These are phyloP conservation scores for Cryptophagus acutangulus DNA, from an alignment of 2,888 invertebrate species.

Conservation along the genomic window DNA sequence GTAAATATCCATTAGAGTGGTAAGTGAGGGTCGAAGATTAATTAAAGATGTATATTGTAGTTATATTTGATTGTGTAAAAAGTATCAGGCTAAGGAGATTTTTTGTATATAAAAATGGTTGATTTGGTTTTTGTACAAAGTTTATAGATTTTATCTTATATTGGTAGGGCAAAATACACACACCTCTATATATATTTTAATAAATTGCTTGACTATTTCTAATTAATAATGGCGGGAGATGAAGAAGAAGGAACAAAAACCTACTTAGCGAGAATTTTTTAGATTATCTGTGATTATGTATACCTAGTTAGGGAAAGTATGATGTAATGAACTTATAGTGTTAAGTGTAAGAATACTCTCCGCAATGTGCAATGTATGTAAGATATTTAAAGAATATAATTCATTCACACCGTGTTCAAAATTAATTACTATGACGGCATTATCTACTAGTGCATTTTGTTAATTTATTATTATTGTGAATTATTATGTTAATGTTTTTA, in stretches of 20 bases:
- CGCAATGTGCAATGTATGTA: slow-evolving; percentile 30
- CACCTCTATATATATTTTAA: slow-evolving; percentile 4
- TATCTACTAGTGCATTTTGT: not conserved
- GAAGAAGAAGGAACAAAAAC: too few species aligned
- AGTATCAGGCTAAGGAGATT: too few species aligned
- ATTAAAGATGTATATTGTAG: too few species aligned
- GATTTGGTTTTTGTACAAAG: too few species aligned
- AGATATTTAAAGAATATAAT: slow-evolving; percentile 17
- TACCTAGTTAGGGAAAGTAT: too few species aligned
- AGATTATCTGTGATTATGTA: slow-evolving; percentile 46
- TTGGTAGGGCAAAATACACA: too few species aligned
- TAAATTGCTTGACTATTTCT: slow-evolving; percentile 4
- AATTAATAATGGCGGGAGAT: too few species aligned
- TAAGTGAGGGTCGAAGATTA: too few species aligned
- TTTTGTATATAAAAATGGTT: too few species aligned
- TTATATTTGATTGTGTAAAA: too few species aligned
- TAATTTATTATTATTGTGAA: slow-evolving; percentile 17
- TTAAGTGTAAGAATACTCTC: slow-evolving; percentile 38
- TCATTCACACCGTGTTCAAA: slow-evolving; percentile 29
- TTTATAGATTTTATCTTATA: too few species aligned
- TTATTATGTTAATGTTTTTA: slow-evolving; percentile 13
- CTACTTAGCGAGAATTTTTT: slow-evolving; percentile 42
- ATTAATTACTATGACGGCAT: slow-evolving; percentile 6
- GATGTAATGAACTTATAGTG: slow-evolving; percentile 38
- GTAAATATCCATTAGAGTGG: too few species aligned